Evolutionary conservation across 1,140 invertebrate genomes (phyloP).

Genomic region (Tachypleus tridentatus): DNA sequence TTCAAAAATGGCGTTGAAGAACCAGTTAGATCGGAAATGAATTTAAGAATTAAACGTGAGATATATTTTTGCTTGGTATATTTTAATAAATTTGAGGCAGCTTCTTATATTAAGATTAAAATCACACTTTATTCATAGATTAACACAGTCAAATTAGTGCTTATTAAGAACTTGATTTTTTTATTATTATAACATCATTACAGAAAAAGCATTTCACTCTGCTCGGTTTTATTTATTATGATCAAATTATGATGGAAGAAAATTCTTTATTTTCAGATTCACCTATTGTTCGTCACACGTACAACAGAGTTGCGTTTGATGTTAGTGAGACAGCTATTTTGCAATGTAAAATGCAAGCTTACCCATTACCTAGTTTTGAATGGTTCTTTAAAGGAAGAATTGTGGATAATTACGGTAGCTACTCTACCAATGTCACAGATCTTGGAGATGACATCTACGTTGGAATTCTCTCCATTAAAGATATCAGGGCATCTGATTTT

Average conservation of each 20-base stretch:
- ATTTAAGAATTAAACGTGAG: slow-evolving; percentile 77
- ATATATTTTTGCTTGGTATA: no score
- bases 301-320: slow-evolving; percentile 80
- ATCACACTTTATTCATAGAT: no score
- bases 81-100: no score
- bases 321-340: slow-evolving; percentile 68
- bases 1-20: slow-evolving; percentile 81
- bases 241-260: no score
- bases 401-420: slow-evolving; percentile 64
- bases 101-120: no score
- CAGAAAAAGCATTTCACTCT: no score
- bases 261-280: slow-evolving; percentile 44
- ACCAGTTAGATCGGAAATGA: slow-evolving; percentile 55
- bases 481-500: slow-evolving; percentile 61
- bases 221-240: no score
- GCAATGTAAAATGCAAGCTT: slow-evolving; percentile 75
- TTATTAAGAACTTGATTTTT: no score
- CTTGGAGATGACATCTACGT: slow-evolving; percentile 75
- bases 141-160: no score
- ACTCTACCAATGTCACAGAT: slow-evolving; percentile 63
- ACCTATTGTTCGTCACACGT: slow-evolving; percentile 67
- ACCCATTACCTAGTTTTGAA: slow-evolving; percentile 80
- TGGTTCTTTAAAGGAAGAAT: slow-evolving; percentile 60
- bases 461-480: slow-evolving; percentile 59
- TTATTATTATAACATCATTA: no score